Base-by-base conservation (phyloP, 2,888 invertebrate species). In the Eurytoma californica region DNA sequence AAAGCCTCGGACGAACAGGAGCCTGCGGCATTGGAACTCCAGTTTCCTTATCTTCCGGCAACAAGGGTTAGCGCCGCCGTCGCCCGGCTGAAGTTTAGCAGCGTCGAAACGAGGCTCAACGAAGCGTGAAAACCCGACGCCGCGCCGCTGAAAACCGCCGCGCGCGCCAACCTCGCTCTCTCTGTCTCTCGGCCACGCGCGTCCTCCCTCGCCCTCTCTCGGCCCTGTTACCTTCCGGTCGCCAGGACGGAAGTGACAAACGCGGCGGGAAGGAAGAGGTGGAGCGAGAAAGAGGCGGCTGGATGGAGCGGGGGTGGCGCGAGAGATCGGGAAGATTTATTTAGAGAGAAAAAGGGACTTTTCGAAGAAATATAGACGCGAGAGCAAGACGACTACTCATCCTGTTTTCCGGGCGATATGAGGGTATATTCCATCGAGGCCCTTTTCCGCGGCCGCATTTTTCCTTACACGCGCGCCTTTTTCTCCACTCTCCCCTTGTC, bases 71-170 rank as follows among this genome's bases (percentile, higher is more conserved):
- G 63, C 49, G 14, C 58, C 39, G 74, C 28, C 20, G 39, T 39
- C n/a, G 20, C 28, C 53, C 20, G 18, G 49, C 14, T 63, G 61
- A 80, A 80, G 77, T 77, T 77, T 80, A 77, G 73, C 77, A 51
- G 77, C 60, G 58, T 72, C 69, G 76, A 72, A 76, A 76, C 72
- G 67, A 75, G 76, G 66, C 66, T 79, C 75, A 78, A 80, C 80
- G 75, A 80, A 80, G 80, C 80, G 78, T 65, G 78, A 72, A 67
- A 78, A 78, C 47, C 78, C 67, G 18, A 39, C 67, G 70, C 67
- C 77, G 49, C 61, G 47, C 18, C 51, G 51, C 14, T 72, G 66
- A 80, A 80, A 80, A 74, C 74, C 74, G 58, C 69, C 47, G 47
- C 39, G 61, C 16, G 4, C 53, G 51, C 51, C 14, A 51, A 30